A percentile compares a stretch with the other conserved stretches of the same genome.
Evolutionary conservation across 2,888 invertebrate genomes (phyloP).

Genomic region (Pelosia muscerda): DNA sequence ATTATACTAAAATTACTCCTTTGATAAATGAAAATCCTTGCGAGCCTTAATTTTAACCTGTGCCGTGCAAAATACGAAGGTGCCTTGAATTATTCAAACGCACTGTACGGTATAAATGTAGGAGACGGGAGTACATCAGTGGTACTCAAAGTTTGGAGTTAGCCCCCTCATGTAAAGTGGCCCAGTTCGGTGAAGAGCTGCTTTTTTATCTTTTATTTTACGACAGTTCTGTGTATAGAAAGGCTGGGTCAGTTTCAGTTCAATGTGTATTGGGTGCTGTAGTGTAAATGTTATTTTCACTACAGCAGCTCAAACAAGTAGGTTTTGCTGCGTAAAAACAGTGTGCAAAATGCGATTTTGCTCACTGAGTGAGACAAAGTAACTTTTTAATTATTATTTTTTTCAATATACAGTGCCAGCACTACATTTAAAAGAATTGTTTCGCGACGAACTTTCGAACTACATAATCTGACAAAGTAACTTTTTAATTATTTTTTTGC

Average conservation of each 20-base stretch:
- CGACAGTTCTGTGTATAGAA: not conserved
- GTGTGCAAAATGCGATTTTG: too few relatives aligned
- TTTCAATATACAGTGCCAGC: too few relatives aligned
- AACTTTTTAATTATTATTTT: too few relatives aligned
- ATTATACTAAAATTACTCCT: constrained; percentile 69
- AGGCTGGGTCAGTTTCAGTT: not conserved
- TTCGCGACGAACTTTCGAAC: too few relatives aligned
- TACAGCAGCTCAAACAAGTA: too few relatives aligned
- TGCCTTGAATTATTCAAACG: constrained; percentile 62
- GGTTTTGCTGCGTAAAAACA: too few relatives aligned
- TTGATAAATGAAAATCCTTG: constrained; percentile 68
- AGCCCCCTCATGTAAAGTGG: constrained; percentile 18
- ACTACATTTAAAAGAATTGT: too few relatives aligned
- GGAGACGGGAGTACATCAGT: constrained; percentile 25
- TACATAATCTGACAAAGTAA: too few relatives aligned
- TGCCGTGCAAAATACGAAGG: constrained; percentile 52
- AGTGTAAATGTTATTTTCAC: too few relatives aligned
- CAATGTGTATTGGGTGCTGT: not conserved
- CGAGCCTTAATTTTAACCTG: constrained; percentile 64
- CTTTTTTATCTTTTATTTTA: constrained; percentile 7
- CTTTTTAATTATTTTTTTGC: too few relatives aligned
- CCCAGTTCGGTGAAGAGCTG: constrained; percentile 6
- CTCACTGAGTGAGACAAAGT: too few relatives aligned
- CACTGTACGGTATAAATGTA: constrained; percentile 52
- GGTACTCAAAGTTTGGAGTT: constrained; percentile 45